Evolutionary conservation across 2,888 invertebrate species (phyloP).

Genomic region (Eristalis arbustorum): DNA sequence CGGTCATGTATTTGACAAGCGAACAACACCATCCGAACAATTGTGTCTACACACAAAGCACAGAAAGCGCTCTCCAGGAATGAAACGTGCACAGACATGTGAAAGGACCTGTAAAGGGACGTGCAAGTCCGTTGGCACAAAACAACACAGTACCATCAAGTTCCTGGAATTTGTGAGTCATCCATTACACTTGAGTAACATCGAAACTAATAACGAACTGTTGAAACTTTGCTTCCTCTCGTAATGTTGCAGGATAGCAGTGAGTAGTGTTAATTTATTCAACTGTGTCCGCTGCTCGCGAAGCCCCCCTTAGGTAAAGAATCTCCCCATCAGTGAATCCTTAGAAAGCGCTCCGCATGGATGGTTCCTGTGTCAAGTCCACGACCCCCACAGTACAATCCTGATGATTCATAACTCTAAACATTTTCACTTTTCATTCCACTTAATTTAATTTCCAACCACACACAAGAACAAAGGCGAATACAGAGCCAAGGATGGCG

Average conservation of each 20-base stretch:
- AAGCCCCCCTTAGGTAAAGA: neutral
- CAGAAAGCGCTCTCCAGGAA: neutral
- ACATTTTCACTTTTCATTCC: slow-evolving; percentile 65
- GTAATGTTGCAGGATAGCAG: neutral
- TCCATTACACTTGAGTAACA: neutral
- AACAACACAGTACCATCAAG: neutral
- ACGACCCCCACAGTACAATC: neutral
- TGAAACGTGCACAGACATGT: neutral
- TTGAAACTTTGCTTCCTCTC: neutral
- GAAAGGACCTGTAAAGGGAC: neutral
- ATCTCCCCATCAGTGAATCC: neutral
- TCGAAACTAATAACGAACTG: neutral
- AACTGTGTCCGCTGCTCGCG: neutral
- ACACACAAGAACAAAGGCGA: slow-evolving; percentile 37
- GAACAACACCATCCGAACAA: neutral
- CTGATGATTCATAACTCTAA: slow-evolving; percentile 45
- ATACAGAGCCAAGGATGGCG: neutral
- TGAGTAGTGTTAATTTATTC: neutral
- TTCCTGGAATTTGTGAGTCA: neutral
- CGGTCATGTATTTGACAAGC: neutral
- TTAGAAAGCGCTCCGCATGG: neutral
- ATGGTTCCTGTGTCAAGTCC: neutral
- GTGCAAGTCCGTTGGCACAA: neutral
- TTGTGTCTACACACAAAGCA: neutral
- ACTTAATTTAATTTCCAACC: slow-evolving; percentile 65